These are phyloP conservation scores for Atrichornis clamosus DNA, from an alignment of 2,113 vertebrate species.

Conservation along the genomic window DNA sequence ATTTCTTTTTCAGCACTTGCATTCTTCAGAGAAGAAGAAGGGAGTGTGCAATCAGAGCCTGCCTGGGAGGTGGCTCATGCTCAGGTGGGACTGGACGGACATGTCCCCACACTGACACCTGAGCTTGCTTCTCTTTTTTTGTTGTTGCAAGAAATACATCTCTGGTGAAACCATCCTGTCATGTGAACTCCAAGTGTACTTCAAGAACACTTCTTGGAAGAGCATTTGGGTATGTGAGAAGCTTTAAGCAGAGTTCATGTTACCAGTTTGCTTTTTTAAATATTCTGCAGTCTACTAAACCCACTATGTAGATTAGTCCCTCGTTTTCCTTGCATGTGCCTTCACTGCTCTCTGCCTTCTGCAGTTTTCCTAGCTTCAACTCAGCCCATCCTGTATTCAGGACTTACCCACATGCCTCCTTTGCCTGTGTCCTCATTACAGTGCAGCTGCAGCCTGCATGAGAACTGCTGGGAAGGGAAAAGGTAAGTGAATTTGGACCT, in stretches of 20 bases:
- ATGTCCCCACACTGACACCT: not conserved
- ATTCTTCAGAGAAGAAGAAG: not conserved
- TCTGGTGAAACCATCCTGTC: not conserved
- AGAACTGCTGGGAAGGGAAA: not conserved
- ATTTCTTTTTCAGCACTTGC: not conserved
- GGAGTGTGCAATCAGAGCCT: not conserved
- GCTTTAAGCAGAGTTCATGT: not conserved
- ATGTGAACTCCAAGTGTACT: not conserved
- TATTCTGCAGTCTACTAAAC: not conserved
- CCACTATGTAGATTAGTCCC: not conserved
- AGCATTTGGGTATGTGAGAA: not conserved
- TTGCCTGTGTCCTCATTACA: not conserved
- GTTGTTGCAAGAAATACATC: not conserved
- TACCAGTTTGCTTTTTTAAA: not conserved
- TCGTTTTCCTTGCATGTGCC: not conserved
- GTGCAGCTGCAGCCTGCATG: not conserved
- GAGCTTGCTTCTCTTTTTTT: not conserved
- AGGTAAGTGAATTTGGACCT: not conserved
- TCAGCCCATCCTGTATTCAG: not conserved
- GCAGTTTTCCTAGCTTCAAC: not conserved
- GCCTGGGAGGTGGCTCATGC: fast-evolving
- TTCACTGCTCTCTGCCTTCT: not conserved
- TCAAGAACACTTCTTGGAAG: not conserved
- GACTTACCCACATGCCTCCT: not conserved
- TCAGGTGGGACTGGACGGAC: not conserved